These are phyloP conservation scores for Andrena bicolor DNA, from an alignment of 2,888 invertebrate species.

Conservation along the genomic window DNA sequence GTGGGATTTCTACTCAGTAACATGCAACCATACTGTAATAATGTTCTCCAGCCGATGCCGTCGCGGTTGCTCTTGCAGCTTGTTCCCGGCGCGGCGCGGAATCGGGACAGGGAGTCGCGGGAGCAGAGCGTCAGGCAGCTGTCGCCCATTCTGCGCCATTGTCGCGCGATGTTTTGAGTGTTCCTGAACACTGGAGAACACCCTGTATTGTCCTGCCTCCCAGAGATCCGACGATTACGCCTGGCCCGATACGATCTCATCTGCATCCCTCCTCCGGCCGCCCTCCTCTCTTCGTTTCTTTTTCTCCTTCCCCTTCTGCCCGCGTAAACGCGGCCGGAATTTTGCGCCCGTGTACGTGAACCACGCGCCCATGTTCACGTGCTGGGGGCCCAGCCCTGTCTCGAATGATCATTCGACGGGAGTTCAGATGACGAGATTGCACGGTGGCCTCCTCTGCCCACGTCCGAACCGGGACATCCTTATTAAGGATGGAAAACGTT, in stretches of 20 bases:
- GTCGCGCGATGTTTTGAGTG: conserved; percentile 83
- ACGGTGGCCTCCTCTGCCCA: conserved; percentile 22
- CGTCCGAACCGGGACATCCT: conserved; percentile 63
- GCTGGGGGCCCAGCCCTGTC: conserved; percentile 15
- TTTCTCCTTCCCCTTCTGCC: not conserved
- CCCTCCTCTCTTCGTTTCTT: not conserved
- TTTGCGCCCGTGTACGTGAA: conserved; percentile 52
- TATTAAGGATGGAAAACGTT: conserved; percentile 69
- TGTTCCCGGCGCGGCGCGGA: not conserved
- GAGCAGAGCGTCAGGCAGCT: conserved; percentile 81
- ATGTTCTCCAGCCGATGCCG: no score
- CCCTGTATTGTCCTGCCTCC: conserved; percentile 82
- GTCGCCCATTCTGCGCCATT: conserved; percentile 83
- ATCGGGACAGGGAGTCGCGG: conserved; percentile 26
- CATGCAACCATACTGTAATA: no score
- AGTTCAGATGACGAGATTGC: conserved; percentile 74
- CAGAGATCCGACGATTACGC: conserved; percentile 83
- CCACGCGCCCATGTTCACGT: conserved; percentile 48
- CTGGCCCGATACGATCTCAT: conserved; percentile 82
- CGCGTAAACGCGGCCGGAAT: conserved; percentile 23
- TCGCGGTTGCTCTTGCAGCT: not conserved
- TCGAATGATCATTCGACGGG: conserved; percentile 69
- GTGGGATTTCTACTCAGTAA: no score
- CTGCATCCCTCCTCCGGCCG: conserved; percentile 79
- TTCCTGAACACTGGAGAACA: conserved; percentile 82